Evolutionary conservation across 1,140 invertebrate genomes (phyloP).

Genomic region (Chelonus insularis): DNA sequence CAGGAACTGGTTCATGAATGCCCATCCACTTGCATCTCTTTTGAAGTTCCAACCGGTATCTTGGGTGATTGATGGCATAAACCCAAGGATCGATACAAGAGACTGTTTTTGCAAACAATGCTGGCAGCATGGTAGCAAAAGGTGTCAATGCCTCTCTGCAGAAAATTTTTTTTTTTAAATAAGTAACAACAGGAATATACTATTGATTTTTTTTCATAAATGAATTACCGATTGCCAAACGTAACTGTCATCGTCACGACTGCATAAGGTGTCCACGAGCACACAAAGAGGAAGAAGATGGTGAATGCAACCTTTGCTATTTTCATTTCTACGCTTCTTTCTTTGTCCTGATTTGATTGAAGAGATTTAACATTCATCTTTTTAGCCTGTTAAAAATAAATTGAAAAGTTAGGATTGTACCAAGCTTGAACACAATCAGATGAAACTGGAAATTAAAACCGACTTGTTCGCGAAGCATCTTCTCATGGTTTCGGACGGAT

Average conservation of each 20-base stretch:
- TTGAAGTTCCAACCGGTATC: slow-evolving; percentile 67
- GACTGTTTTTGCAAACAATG: slow-evolving; percentile 71
- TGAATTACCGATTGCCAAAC: slow-evolving; percentile 69
- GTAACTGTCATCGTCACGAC: slow-evolving; percentile 72
- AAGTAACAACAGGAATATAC: no score
- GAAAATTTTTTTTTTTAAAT: slow-evolving; percentile 25
- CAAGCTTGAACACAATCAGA: background rate
- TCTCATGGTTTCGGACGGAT: slow-evolving; percentile 75
- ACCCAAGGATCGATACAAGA: slow-evolving; percentile 80
- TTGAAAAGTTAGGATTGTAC: background rate
- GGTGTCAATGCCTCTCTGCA: slow-evolving; percentile 66
- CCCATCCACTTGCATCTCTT: slow-evolving; percentile 74
- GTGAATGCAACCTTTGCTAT: slow-evolving; percentile 78
- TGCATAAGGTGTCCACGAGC: slow-evolving; percentile 76
- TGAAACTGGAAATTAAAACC: slow-evolving; percentile 10
- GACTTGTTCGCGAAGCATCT: slow-evolving; percentile 72
- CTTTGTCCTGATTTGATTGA: slow-evolving; percentile 69
- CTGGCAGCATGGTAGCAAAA: slow-evolving; percentile 72
- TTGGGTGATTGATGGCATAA: slow-evolving; percentile 78
- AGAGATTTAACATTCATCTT: slow-evolving; percentile 82
- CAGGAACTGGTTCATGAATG: slow-evolving; percentile 60
- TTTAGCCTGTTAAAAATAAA: slow-evolving; percentile 64
- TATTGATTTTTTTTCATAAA: background rate
- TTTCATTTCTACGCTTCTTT: slow-evolving; percentile 70
- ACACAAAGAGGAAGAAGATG: slow-evolving; percentile 74